A percentile compares a stretch with the other conserved stretches of the same genome.
Conservation (phyloP, 37 sponge, comb jelly and placozoan genomes). For the Mnemiopsis leidyi region DNA sequence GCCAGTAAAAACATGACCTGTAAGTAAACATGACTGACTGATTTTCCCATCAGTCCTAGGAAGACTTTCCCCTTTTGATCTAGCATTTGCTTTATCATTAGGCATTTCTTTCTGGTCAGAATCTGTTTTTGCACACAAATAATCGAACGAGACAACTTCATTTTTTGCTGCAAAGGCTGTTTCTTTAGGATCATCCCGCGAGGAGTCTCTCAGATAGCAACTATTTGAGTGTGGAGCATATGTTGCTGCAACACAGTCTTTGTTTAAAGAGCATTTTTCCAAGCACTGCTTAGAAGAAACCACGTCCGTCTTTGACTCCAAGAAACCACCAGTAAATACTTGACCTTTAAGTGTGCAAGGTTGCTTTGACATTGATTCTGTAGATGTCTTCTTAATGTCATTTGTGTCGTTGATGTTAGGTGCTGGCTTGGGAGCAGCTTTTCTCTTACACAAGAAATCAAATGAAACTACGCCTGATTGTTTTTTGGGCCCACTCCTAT, state of each 20-base stretch:
- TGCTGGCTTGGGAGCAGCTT: not conserved
- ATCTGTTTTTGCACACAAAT: not conserved
- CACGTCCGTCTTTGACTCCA: not conserved
- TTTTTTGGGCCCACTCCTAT: not conserved
- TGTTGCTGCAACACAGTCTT: not conserved
- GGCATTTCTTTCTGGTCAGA: not conserved
- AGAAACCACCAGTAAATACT: not conserved
- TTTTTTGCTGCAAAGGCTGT: not conserved
- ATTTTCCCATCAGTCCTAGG: too few species aligned
- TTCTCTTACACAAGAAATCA: not conserved
- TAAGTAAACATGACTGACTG: slow-evolving; percentile 3
- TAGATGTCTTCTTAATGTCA: too few species aligned
- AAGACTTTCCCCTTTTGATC: too few species aligned
- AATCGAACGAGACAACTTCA: not conserved
- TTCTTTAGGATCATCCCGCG: not conserved
- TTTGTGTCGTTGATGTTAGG: too few species aligned
- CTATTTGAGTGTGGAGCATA: not conserved
- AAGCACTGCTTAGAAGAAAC: not conserved
- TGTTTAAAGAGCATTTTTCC: not conserved
- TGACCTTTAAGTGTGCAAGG: not conserved
- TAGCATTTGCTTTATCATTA: not conserved
- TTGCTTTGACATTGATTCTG: not conserved
- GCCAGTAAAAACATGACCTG: slow-evolving; percentile 6
- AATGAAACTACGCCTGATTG: not conserved
- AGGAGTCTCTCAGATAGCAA: not conserved